phyloP scores from a whole-genome alignment of 1,140 invertebrate genomes.

The Brachionus paranguensis region DNA sequence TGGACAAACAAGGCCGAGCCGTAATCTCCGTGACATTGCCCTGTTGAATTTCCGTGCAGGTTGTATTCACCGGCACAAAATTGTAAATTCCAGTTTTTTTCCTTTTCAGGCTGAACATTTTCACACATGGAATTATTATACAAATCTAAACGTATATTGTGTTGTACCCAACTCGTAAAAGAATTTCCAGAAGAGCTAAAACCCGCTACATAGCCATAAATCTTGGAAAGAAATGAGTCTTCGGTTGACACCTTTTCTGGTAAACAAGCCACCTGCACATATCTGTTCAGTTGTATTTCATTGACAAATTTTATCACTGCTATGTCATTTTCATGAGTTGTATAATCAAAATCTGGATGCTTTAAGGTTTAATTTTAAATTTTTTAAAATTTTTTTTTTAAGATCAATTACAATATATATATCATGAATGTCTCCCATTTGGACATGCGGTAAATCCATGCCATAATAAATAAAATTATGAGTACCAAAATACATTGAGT shows the following conservation, averaged over 20 bases:
- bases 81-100: constrained; percentile 3
- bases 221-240: neutral
- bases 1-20: neutral
- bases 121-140: constrained; percentile 2
- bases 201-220: neutral
- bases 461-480: constrained; percentile 18
- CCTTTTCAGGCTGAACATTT: neutral
- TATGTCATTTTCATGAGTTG: constrained; percentile 2
- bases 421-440: constrained; percentile 9
- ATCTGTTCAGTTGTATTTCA: neutral
- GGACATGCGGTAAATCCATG: neutral
- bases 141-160: neutral
- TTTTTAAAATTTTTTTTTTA: no score
- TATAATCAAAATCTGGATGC: neutral
- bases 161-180: neutral
- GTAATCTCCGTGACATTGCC: neutral
- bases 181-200: neutral
- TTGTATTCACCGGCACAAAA: constrained; percentile 34
- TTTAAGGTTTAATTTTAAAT: neutral
- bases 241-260: neutral
- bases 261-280: neutral
- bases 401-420: neutral
- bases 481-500: neutral
- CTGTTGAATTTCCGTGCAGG: neutral
- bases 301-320: neutral